Percentiles rank a stretch among this genome's conserved stretches.
Conservation (phyloP, 2,113 vertebrate species). For the Calidris pugnax region DNA sequence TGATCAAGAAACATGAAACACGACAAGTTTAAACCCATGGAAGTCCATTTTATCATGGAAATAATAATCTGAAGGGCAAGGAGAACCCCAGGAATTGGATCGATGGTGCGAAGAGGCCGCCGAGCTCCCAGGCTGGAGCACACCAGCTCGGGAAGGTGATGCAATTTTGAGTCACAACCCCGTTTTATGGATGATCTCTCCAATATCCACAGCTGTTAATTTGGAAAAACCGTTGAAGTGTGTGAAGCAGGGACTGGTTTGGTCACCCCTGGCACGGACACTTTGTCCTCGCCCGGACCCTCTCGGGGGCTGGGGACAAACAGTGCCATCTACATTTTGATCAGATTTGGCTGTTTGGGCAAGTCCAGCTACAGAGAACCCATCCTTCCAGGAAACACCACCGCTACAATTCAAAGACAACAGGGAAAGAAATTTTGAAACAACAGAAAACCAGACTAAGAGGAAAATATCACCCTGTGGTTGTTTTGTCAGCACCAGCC, state of each 20-base stretch:
- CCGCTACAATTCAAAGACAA: not conserved
- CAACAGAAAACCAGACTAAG: not conserved
- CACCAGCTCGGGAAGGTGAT: slow-evolving; percentile 7
- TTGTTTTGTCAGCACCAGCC: not conserved
- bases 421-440: not conserved
- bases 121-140: not conserved
- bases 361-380: not conserved
- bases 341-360: not conserved
- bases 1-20: not conserved
- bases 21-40: not conserved
- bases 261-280: not conserved
- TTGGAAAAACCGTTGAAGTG: not conserved
- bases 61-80: not conserved
- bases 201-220: not conserved
- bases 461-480: not conserved
- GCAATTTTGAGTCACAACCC: slow-evolving; percentile 39
- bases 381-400: not conserved
- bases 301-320: not conserved
- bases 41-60: not conserved
- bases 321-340: not conserved
- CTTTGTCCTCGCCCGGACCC: not conserved
- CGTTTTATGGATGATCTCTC: not conserved
- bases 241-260: not conserved
- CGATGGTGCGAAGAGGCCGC: not conserved
- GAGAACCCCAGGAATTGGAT: not conserved